phyloP scores from a whole-genome alignment of 2,888 invertebrate species.

The Dromius quadrimaculatus region DNA sequence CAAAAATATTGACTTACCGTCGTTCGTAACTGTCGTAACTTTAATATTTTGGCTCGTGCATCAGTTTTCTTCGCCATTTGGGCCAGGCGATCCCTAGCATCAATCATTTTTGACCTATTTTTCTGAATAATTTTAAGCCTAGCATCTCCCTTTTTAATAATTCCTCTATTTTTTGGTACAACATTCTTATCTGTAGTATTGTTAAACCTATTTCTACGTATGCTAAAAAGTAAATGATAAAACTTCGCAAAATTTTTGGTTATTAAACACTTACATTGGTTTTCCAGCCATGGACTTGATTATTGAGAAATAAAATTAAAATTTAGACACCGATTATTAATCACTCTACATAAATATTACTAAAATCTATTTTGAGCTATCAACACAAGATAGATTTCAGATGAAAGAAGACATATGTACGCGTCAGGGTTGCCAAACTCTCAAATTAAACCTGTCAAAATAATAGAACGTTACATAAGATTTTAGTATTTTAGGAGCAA shows the following conservation, averaged over 20 bases:
- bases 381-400: background rate
- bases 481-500: too few relatives aligned
- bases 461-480: too few relatives aligned
- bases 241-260: background rate
- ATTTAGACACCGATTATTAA: slow-evolving; percentile 7
- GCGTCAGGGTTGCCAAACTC: background rate
- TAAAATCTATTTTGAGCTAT: slow-evolving; percentile 27
- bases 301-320: background rate
- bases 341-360: slow-evolving; percentile 22
- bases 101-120: slow-evolving; percentile 79
- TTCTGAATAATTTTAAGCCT: slow-evolving; percentile 83
- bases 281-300: slow-evolving; percentile 38
- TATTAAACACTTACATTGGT: slow-evolving; percentile 35
- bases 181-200: slow-evolving; percentile 16
- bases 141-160: slow-evolving; percentile 71
- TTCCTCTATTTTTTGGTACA: background rate
- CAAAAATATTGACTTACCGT: slow-evolving; percentile 52
- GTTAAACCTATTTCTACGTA: slow-evolving; percentile 38
- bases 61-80: slow-evolving; percentile 82
- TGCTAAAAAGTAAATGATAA: slow-evolving; percentile 20
- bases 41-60: slow-evolving; percentile 79
- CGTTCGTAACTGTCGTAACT: slow-evolving; percentile 71
- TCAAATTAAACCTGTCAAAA: background rate
- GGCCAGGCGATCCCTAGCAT: slow-evolving; percentile 84
- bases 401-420: background rate